Base-by-base conservation (phyloP, 2,113 vertebrate species). In the Nanorana parkeri region DNA sequence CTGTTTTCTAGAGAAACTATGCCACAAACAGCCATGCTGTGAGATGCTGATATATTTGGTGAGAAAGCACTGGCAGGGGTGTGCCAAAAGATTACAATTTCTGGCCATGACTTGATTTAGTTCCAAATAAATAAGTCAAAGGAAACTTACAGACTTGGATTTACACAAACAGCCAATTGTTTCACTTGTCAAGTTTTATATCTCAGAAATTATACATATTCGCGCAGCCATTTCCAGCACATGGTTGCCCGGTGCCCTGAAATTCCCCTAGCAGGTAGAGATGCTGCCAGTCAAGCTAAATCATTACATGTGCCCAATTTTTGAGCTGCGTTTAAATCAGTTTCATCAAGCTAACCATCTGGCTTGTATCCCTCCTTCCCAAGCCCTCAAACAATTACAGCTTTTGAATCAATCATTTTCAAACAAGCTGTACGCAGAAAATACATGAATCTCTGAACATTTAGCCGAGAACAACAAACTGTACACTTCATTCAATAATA, bases 331-430 rank as follows among this genome's bases (percentile, higher is more conserved):
- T 90, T 79, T 85, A 79, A 77, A 85, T 89, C 85, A 81, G 61
- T 82, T 89, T 86, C 86, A 84, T 86, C 13, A 0, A 66, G 76
- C 81, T 87, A 86, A 88, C 86, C 87, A 88, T 88, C 87, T 89
- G 87, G 82, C 80, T 89, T 82, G 88, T 88, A 91, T 89, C 78
- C 61, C 83, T 89, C 74, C 84, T 80, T 88, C 86, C 87, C 78
- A 64, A 89, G 79, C 86, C 73, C 84, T 76, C 47, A 71, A 89
- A 86, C 88, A 89, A 91, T 85, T 85, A 85, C 60, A 67, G 1
- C 65, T 78, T 89, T 86, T 77, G 36, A 87, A 87, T 68, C 64
- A 85, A 69, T 71, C 79, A 19, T 72, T 82, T 68, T 61, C 56
- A 72, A 83, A 79, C 51, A 83, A 86, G 85, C 81, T 88, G 75